phyloP scores from a whole-genome alignment of 2,888 invertebrate species.

The Megalurothrips usitatus region DNA sequence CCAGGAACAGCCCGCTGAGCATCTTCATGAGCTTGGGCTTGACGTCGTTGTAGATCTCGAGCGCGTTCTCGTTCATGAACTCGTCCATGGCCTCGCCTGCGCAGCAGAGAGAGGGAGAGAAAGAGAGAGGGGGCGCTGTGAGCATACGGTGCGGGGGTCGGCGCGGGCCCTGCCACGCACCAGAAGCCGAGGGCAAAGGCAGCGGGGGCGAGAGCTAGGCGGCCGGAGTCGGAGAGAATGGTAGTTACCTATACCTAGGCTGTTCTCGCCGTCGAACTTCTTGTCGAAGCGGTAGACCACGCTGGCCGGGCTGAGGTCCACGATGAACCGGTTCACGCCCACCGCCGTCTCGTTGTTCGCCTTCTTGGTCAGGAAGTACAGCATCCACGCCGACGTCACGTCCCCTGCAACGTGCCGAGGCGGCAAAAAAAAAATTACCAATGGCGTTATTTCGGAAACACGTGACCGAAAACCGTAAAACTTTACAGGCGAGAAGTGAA shows the following conservation, averaged over 20 bases:
- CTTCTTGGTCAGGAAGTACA: not conserved
- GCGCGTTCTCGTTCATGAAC: constrained; percentile 17
- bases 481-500: not conserved
- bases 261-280: constrained; percentile 17
- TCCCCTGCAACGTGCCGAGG: not conserved
- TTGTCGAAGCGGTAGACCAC: constrained; percentile 11
- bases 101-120: not conserved
- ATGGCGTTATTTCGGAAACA: no score
- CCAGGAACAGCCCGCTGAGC: not conserved
- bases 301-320: not conserved
- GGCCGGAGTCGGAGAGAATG: not conserved
- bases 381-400: not conserved
- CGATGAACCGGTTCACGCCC: not conserved
- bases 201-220: no score
- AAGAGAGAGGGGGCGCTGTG: no score
- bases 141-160: no score
- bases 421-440: not conserved
- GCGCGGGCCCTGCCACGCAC: no score
- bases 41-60: constrained; percentile 5
- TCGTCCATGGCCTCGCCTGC: constrained; percentile 11
- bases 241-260: constrained; percentile 18
- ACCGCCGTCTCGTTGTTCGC: not conserved
- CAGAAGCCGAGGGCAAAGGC: no score
- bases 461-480: no score
- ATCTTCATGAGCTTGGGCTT: constrained; percentile 7